Evolutionary conservation across 64 coral and sea anemone species (phyloP).

Genomic region (Pocillopora verrucosa): DNA sequence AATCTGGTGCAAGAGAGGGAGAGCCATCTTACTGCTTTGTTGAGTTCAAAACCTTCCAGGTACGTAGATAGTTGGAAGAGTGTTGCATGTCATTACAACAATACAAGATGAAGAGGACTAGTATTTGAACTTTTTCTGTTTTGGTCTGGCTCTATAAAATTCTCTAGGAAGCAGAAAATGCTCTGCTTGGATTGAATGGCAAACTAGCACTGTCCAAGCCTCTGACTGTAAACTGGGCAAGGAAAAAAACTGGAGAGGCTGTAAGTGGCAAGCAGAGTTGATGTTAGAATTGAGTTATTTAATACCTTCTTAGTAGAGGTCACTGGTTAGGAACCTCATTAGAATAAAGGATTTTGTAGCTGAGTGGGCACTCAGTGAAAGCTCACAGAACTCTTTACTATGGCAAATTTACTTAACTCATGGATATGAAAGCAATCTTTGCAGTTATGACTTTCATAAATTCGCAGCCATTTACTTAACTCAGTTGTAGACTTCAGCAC

Average conservation of each 20-base stretch:
- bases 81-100: neutral
- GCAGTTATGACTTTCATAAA: neutral
- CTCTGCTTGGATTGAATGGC: slow-evolving; percentile 76
- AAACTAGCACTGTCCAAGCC: slow-evolving; percentile 81
- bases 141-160: neutral
- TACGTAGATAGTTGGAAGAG: slow-evolving; percentile 20
- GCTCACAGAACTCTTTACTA: too few relatives aligned
- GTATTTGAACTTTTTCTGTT: neutral
- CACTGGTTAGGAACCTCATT: too few relatives aligned
- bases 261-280: neutral
- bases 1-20: slow-evolving; percentile 81
- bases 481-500: too few relatives aligned
- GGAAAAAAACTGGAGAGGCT: neutral
- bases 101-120: neutral
- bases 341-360: too few relatives aligned
- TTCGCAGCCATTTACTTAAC: too few relatives aligned
- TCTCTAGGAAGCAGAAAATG: slow-evolving; percentile 82
- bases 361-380: too few relatives aligned
- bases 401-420: too few relatives aligned
- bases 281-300: too few relatives aligned
- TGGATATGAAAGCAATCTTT: too few relatives aligned
- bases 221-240: slow-evolving; percentile 87
- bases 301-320: too few relatives aligned
- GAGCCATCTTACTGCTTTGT: slow-evolving; percentile 98
- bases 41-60: slow-evolving; percentile 58